Base-by-base conservation (phyloP, 2,797 vertebrate species). In the Pelodytes ibericus region DNA sequence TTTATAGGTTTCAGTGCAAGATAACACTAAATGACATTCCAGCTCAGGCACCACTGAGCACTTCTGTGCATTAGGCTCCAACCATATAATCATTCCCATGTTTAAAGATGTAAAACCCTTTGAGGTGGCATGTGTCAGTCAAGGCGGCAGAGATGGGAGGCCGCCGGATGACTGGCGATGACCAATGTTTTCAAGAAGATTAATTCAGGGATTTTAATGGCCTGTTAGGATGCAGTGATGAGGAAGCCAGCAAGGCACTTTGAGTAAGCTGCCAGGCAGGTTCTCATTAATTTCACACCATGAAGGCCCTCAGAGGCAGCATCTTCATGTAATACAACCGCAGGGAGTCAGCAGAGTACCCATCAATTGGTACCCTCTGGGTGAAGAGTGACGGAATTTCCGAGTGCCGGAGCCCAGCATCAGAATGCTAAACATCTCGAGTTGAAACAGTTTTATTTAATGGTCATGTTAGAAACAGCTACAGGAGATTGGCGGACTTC, bases 301-400 rank as follows among this genome's bases (percentile, higher is more conserved):
- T 62, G 63, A 68, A 36, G 72, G 47, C 41, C 56, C 63, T 62
- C 60, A 73, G 41, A 79, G 39, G 44, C 66, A 78, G 57, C 53
- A 53, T 79, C 57, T 79, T 68, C 31, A 73, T 62, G 76, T 57
- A 77, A 77, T 72, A 62, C 60, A 73, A 62, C 76, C n/a, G 9
- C 63, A 44, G 70, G 63, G 71, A 60, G 57, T 25, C 64, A 15
- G 26, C 26, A 73, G 76, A 36, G 63, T 68, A 62, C 51, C 27
- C 25, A 26, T 68, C 76, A 73, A 68, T 79, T 69, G 53, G 31
- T 64, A 79, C 63, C 71, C 8, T 62, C 44, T 24, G 39, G 70
- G 47, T n/a, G 57, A 68, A 69, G 64, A 79, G 39, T 79, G 76
- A 73, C 31, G 44, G 71, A 66, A 67, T 5, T 72, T 53, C 41